These are phyloP conservation scores for Dysidea cf. avara DNA, from an alignment of 37 sponge, comb jelly and placozoan genomes.

Conservation along the genomic window DNA sequence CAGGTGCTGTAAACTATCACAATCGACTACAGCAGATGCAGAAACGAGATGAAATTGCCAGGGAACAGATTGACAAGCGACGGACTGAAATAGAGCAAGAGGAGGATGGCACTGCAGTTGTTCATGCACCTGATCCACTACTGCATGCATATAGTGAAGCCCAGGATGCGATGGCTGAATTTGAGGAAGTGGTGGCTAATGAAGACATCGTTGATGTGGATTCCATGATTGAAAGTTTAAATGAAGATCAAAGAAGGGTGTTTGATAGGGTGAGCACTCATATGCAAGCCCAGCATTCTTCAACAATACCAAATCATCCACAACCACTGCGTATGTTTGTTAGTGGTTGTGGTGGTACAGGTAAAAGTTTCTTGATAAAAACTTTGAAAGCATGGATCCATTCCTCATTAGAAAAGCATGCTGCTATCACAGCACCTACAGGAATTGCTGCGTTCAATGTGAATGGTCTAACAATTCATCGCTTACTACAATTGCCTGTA, in stretches of 20 bases:
- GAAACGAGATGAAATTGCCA: slow-evolving; percentile 2
- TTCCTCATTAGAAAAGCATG: slow-evolving; percentile 17
- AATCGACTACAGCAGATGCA: too few relatives aligned
- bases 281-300: too few relatives aligned
- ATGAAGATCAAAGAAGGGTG: slow-evolving; percentile 9
- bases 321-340: slow-evolving; percentile 31
- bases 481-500: too few relatives aligned
- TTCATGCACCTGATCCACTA: too few relatives aligned
- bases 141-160: neutral
- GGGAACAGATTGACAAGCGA: neutral
- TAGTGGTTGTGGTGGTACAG: slow-evolving; percentile 55
- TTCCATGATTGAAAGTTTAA: neutral
- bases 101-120: too few relatives aligned
- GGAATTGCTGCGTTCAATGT: too few relatives aligned
- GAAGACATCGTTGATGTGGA: neutral
- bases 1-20: slow-evolving; percentile 2
- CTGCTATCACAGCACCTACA: slow-evolving; percentile 46
- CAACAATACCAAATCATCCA: neutral
- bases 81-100: too few relatives aligned
- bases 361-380: slow-evolving; percentile 45
- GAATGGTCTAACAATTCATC: too few relatives aligned
- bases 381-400: slow-evolving; percentile 14
- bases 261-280: too few relatives aligned
- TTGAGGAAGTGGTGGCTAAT: slow-evolving; percentile 1
- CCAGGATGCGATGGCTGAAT: neutral